Conservation (phyloP, 2,113 vertebrate genomes). For the Syngnathus typhle region DNA sequence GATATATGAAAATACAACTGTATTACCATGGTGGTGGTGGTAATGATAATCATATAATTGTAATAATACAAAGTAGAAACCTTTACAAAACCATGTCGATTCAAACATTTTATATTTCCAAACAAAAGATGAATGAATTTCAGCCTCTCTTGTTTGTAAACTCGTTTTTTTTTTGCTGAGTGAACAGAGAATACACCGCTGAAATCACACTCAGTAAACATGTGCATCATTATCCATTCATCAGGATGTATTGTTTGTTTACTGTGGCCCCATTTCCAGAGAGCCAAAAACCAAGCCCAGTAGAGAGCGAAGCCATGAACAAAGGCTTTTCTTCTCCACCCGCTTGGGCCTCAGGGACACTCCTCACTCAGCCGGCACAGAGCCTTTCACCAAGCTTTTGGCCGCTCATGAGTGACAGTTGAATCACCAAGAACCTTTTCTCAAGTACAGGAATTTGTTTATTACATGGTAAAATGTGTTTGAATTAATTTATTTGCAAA, state of each 20-base stretch:
- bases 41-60: too few relatives aligned
- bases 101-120: conserved; percentile 6
- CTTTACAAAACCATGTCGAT: background rate
- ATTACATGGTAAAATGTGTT: background rate
- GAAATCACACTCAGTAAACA: conserved; percentile 78
- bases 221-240: conserved; percentile 81
- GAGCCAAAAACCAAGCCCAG: conserved; percentile 69
- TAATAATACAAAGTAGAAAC: background rate
- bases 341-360: conserved; percentile 75
- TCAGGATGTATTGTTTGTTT: conserved; percentile 77
- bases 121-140: conserved; percentile 40
- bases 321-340: conserved; percentile 77
- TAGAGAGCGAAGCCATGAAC: conserved; percentile 78
- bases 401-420: conserved; percentile 87
- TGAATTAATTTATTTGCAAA: background rate
- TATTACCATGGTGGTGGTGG: background rate
- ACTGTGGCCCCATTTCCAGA: conserved; percentile 81
- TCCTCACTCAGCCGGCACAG: conserved; percentile 77
- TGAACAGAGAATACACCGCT: conserved; percentile 63
- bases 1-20: background rate
- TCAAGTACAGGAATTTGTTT: conserved; percentile 68
- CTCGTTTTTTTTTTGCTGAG: conserved; percentile 50
- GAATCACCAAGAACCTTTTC: conserved; percentile 77
- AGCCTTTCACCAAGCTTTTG: conserved; percentile 76
- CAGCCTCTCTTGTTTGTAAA: conserved; percentile 32